Conservation (phyloP, 2,888 invertebrate genomes). For the Stenurella melanura region DNA sequence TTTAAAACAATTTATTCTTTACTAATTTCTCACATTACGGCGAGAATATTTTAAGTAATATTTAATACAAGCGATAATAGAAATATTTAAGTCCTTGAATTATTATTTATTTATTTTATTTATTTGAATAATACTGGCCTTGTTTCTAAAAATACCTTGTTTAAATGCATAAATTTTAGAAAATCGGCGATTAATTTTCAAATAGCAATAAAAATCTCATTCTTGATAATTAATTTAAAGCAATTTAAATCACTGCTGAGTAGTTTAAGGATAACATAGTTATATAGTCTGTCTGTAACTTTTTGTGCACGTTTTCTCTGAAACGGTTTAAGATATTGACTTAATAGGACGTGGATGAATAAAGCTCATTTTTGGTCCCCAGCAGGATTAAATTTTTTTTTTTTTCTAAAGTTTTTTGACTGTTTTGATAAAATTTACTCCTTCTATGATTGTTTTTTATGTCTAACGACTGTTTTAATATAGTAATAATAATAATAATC, state of each 20-base stretch:
- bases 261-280: neutral
- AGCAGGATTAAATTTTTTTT: no score
- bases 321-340: no score
- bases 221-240: neutral
- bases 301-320: no score
- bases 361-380: no score
- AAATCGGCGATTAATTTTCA: slow-evolving; percentile 8
- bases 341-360: no score
- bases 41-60: neutral
- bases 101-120: slow-evolving; percentile 20
- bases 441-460: no score
- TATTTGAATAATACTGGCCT: slow-evolving; percentile 22
- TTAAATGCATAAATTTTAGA: neutral
- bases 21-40: neutral
- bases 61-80: neutral
- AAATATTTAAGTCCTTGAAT: slow-evolving; percentile 25
- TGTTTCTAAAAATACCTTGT: slow-evolving; percentile 20
- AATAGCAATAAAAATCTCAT: neutral
- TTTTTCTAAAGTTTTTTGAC: no score
- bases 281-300: no score
- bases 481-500: no score
- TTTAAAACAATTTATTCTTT: neutral
- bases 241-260: neutral
- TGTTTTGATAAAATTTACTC: no score
- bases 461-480: no score